Conservation (phyloP, 2,113 vertebrate species). For the Paraplagusia blochii region DNA sequence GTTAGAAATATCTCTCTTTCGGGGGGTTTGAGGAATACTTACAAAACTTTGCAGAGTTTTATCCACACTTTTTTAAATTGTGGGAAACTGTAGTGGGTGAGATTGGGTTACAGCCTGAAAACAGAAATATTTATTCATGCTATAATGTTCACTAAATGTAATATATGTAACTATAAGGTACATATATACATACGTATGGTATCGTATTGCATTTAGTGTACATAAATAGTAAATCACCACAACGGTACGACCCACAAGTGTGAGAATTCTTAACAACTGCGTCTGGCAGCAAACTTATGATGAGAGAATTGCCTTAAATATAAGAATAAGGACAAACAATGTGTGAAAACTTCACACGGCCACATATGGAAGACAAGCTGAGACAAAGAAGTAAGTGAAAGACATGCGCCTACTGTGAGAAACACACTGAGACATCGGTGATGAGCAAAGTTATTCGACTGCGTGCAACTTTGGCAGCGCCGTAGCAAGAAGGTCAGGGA, state of each 20-base stretch:
- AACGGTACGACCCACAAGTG: conserved; percentile 6
- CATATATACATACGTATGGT: too few species aligned
- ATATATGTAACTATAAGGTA: too few species aligned
- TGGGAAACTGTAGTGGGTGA: not conserved
- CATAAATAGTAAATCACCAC: too few species aligned
- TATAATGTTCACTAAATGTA: too few species aligned
- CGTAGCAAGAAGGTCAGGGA: conserved; percentile 56
- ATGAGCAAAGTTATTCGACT: conserved; percentile 42
- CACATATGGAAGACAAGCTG: conserved; percentile 11
- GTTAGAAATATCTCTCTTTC: not conserved
- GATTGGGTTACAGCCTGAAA: too few species aligned
- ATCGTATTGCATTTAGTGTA: too few species aligned
- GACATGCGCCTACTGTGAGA: conserved; percentile 31
- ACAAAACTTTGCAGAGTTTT: not conserved
- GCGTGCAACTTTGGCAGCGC: conserved; percentile 43
- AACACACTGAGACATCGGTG: conserved; percentile 18
- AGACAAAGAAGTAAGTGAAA: conserved; percentile 17
- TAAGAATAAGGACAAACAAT: conserved; percentile 15
- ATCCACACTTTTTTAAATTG: not conserved
- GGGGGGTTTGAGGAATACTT: not conserved
- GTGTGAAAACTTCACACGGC: conserved; percentile 23
- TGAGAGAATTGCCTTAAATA: conserved; percentile 5
- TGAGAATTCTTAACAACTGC: conserved; percentile 30
- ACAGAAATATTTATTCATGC: too few species aligned
- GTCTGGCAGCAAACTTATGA: conserved; percentile 43